Base-by-base conservation (phyloP, 2,113 vertebrate species). In the Porphyrio hochstetteri region DNA sequence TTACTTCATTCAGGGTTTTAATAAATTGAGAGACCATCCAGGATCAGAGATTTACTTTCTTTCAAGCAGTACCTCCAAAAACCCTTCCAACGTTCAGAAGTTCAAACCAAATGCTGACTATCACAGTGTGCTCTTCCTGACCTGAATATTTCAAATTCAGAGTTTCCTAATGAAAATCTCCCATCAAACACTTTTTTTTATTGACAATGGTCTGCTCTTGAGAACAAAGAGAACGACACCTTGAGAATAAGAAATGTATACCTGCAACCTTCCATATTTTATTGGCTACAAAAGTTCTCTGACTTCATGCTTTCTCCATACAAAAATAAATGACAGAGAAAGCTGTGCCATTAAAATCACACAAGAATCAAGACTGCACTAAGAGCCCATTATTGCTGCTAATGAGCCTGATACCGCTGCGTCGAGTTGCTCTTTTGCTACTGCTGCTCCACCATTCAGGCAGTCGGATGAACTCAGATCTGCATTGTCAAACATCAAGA, bases 271-370 rank as follows among this genome's bases (percentile, higher is more conserved):
- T 92, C 86, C 83, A 17, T 71, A 50, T 92, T 96, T 92, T 78
- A 95, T 40, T 25, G 91, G 91, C 1, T 64, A 97, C 65, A 93
- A 93, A 76, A 70, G 92, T 94, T 76, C 92, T 59, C 85, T 84
- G 93, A 93, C 92, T 95, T 82, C 83, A 67, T 36, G 86, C 92
- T 90, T 96, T 35, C 57, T 94, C 71, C 79, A 33, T 20, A 93
- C 33, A 91, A 90, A 40, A 93, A 55, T 90, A 55, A 91, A 16
- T 2, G 27, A 67, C 10, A 13, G 57, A 48, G 70, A 86, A 82
- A 79, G 92, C 83, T 79, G 93, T 88, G 46, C 86, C 89, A 96
- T 95, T 97, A 96, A 93, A 92, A 92, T 96, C 91, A 87, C 48
- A 44, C 4, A 17, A 87, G 95, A 94, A 96, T 94, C 91, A 96